phyloP scores from a whole-genome alignment of 2,888 invertebrate species.

The Lasioglossum oenotherae region DNA sequence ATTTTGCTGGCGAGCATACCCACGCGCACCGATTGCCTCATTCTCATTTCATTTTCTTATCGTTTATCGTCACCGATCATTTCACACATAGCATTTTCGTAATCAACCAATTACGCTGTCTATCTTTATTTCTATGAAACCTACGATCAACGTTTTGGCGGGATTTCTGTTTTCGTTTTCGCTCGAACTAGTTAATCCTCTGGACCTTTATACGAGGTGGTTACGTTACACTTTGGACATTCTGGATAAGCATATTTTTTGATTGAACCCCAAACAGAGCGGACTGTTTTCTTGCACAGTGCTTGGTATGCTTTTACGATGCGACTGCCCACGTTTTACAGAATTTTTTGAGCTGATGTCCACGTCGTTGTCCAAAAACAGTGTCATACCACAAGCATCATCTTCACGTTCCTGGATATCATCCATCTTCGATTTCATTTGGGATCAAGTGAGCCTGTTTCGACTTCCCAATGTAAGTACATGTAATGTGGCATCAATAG shows the following conservation, averaged over 20 bases:
- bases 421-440: conserved; percentile 83
- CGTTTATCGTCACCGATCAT: not conserved
- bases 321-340: conserved; percentile 78
- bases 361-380: conserved; percentile 82
- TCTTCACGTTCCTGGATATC: conserved; percentile 84
- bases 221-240: conserved; percentile 14
- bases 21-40: conserved; percentile 59
- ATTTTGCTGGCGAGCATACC: conserved; percentile 61
- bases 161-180: conserved; percentile 45
- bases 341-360: conserved; percentile 83
- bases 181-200: conserved; percentile 14
- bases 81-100: not conserved
- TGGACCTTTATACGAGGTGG: conserved; percentile 1
- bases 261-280: conserved; percentile 40
- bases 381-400: conserved; percentile 81
- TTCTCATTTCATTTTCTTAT: conserved; percentile 46
- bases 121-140: not conserved
- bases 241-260: conserved; percentile 23
- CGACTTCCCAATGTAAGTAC: conserved; percentile 82
- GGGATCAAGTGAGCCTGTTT: conserved; percentile 84
- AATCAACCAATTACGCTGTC: not conserved
- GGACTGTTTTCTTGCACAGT: conserved; percentile 46
- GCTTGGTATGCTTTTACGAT: conserved; percentile 63
- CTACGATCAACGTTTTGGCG: conserved; percentile 55
- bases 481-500: conserved; percentile 51